Evolutionary conservation across 2,888 invertebrate genomes (phyloP), one percentile per base, ranked within the genome.

Genomic region (Cataglyphis cursor): DNA sequence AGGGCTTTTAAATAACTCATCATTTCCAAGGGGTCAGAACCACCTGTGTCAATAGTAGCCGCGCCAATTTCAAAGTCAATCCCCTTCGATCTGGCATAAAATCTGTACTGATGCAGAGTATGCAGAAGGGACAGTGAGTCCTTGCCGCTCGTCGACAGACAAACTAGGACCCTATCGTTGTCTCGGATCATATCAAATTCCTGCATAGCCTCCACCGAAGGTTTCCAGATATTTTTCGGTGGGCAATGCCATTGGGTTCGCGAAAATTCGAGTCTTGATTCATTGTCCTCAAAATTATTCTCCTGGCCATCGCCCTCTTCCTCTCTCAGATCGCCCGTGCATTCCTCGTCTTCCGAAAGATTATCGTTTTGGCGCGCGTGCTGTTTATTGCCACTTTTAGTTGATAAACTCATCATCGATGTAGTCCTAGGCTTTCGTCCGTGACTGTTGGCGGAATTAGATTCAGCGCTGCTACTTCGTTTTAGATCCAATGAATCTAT

Each of bases 61-160:
- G 97, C 97, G 0, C 96, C 96, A 93, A 96, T 96, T 89, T 96
- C 96, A 93, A 98, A 98, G 89, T 96, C 96, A 61, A 98, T 96
- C 18, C 97, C 98, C 94, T 97, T 97, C 1, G 97, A 96, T 81
- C 96, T 95, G 5, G 97, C 96, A 92, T 97, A 97, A 94, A 96
- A 97, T 95, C 98, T 97, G 94, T 98, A 98, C 93, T 98, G 98
- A 78, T 97, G 96, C 91, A 99, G 95, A 0, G 97, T 97, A 94
- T 99, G 98, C 0, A 99, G 95, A 12, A 99, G 95, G 0, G 97
- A 97, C n/a, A 98, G 95, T 0, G 98, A 98, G 93, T 98, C 97
- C 89, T 97, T 97, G 3, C 98, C 97, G 0, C 97, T 98, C 0
- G 90, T 84, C 0, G 98, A 98, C 64, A 99, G 95, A 93, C 98